Conservation (phyloP, 1,140 invertebrate genomes). For the Acromyrmex charruanus region DNA sequence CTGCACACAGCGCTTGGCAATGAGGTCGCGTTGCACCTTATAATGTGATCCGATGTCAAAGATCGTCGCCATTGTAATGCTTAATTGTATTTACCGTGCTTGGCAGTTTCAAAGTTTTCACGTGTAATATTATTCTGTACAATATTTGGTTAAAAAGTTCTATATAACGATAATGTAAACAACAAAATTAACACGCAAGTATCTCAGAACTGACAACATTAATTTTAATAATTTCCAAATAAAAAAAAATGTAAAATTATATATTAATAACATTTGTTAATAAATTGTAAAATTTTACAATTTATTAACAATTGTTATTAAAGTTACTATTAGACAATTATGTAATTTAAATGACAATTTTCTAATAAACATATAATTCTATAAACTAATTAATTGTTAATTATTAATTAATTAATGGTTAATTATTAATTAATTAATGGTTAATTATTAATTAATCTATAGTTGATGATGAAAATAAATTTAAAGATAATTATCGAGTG, state of each 20-base stretch:
- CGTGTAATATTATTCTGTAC: slow-evolving; percentile 27
- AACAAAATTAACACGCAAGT: background rate
- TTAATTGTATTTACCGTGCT: slow-evolving; percentile 30
- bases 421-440: background rate
- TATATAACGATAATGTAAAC: background rate
- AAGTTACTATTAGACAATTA: background rate
- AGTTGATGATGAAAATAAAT: background rate
- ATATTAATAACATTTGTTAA: no score
- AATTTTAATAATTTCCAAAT: slow-evolving; percentile 3
- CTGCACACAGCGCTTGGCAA: slow-evolving; percentile 35
- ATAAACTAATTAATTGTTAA: background rate
- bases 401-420: background rate
- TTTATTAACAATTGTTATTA: background rate
- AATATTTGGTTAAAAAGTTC: slow-evolving; percentile 6
- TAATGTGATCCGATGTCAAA: slow-evolving; percentile 57
- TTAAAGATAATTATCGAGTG: background rate
- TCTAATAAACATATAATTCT: background rate
- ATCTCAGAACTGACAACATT: background rate
- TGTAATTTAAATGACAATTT: background rate
- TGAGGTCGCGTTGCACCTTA: slow-evolving; percentile 45
- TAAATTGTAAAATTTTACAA: background rate
- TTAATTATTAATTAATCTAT: no score
- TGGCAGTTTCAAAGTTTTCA: slow-evolving; percentile 30
- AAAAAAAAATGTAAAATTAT: background rate
- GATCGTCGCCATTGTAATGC: slow-evolving; percentile 41